phyloP scores from a whole-genome alignment of 2,113 vertebrate species.

The Syngnathus typhle region DNA sequence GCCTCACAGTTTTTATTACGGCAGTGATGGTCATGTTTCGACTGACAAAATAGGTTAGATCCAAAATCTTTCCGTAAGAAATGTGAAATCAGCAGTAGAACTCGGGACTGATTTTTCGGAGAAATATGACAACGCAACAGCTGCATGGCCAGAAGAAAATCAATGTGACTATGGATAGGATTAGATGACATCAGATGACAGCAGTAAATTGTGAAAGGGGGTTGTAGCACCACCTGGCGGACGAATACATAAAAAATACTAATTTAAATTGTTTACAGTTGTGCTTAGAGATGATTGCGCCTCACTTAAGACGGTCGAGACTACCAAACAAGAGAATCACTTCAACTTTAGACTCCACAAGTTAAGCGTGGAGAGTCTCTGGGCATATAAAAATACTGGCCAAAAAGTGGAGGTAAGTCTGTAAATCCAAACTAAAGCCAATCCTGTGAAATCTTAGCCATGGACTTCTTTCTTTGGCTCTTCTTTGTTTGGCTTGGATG shows the following conservation, averaged over 20 bases:
- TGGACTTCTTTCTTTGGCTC: not conserved
- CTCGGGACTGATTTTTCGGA: not conserved
- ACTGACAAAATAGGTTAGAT: not conserved
- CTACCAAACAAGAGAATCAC: no score
- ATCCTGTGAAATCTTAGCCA: not conserved
- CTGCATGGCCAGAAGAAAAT: not conserved
- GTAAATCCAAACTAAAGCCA: not conserved
- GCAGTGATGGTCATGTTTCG: no score
- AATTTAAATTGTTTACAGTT: no score
- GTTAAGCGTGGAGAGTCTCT: not conserved
- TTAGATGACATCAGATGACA: not conserved
- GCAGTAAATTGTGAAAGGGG: not conserved
- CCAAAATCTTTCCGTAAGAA: no score
- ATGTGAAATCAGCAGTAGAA: not conserved
- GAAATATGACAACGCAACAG: not conserved
- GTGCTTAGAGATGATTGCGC: no score
- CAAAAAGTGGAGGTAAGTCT: not conserved
- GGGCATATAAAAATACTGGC: not conserved
- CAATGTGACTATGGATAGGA: no score
- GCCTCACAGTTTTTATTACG: not conserved
- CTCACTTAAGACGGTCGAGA: no score
- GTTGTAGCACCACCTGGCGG: not conserved
- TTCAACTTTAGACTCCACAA: not conserved
- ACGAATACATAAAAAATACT: not conserved
- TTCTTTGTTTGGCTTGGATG: constrained; percentile 52